These are phyloP conservation scores for Odocoileus virginianus DNA, from an alignment of 2,113 vertebrate genomes.

Conservation along the genomic window DNA sequence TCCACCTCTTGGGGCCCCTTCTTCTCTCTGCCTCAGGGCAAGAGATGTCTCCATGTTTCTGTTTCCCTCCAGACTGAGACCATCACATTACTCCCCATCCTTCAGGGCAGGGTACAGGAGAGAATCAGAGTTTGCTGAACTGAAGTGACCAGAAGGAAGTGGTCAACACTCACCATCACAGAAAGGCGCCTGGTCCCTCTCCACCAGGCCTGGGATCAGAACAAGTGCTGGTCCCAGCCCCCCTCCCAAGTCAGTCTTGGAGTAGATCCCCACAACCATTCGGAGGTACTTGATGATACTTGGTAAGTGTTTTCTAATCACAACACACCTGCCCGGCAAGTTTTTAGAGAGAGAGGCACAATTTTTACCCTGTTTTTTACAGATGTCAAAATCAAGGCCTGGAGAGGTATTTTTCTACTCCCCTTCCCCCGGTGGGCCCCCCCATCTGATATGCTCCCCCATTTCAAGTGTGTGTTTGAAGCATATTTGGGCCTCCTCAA, in stretches of 20 bases:
- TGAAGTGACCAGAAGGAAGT: neutral
- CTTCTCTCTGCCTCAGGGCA: neutral
- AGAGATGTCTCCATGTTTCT: neutral
- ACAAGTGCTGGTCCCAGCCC: rapidly evolving
- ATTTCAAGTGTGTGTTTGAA: neutral
- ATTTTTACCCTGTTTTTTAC: neutral
- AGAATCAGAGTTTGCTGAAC: neutral
- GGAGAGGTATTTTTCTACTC: neutral
- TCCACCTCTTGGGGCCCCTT: too few species aligned
- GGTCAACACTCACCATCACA: neutral
- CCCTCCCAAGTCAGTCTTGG: neutral
- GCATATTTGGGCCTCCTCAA: neutral
- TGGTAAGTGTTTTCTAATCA: neutral
- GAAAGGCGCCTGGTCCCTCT: neutral
- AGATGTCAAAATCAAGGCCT: neutral
- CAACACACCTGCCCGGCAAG: too few species aligned
- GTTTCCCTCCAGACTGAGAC: neutral
- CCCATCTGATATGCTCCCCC: conserved; percentile 36
- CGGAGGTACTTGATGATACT: neutral
- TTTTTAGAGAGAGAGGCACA: rapidly evolving
- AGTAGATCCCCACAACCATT: neutral
- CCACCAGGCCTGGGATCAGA: neutral
- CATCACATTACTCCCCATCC: neutral
- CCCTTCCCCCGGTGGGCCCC: neutral
- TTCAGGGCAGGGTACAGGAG: neutral